Conservation (phyloP, 2,113 vertebrate species). For the Trogon surrucura region DNA sequence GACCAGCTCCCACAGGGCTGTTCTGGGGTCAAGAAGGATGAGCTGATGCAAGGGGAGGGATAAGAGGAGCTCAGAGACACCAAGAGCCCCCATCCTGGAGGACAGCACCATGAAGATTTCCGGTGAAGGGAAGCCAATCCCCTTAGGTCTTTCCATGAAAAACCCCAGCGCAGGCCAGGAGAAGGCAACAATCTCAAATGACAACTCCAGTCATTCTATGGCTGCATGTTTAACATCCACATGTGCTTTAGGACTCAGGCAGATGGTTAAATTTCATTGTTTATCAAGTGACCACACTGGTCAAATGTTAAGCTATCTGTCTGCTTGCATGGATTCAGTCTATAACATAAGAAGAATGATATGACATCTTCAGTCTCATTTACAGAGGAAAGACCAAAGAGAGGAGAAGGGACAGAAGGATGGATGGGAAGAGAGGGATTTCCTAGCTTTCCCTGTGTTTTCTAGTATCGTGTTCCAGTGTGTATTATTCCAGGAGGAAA, state of each 20-base stretch:
- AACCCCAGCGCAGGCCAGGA: background rate
- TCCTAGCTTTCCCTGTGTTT: constrained; percentile 39
- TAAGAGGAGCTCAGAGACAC: background rate
- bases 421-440: background rate
- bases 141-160: background rate
- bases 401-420: background rate
- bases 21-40: background rate
- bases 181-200: background rate
- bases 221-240: background rate
- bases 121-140: background rate
- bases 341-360: background rate
- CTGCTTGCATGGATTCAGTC: background rate
- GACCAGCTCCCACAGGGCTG: background rate
- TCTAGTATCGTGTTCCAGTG: background rate
- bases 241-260: background rate
- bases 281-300: background rate
- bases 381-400: background rate
- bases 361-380: background rate
- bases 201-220: background rate
- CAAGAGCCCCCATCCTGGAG: background rate
- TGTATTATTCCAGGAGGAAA: background rate
- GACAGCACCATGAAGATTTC: background rate
- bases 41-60: background rate
- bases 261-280: background rate
- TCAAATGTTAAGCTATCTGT: background rate